Conservation (phyloP, 2,888 invertebrate genomes). For the Diogma glabrata region DNA sequence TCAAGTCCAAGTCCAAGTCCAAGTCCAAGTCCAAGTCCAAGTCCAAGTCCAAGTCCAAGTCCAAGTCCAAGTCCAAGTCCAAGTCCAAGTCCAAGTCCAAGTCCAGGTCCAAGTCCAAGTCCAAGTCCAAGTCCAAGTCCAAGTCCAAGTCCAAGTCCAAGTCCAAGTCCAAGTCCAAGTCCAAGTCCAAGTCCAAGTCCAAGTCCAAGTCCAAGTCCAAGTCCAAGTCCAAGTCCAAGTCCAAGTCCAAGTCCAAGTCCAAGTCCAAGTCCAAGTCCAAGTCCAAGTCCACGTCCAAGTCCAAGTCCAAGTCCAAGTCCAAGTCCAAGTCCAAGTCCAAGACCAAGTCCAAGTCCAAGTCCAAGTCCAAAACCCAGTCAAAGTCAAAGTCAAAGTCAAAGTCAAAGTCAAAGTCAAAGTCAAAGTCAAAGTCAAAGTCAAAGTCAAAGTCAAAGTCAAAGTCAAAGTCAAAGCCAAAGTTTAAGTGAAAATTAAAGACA, state of each 20-base stretch:
- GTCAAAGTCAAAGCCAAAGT: background rate
- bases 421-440: background rate
- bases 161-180: background rate
- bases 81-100: background rate
- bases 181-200: background rate
- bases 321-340: background rate
- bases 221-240: background rate
- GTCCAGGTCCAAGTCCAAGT: background rate
- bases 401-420: background rate
- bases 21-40: background rate
- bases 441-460: background rate
- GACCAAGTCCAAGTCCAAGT: background rate
- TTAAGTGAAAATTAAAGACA: background rate
- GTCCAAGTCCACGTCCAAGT: background rate
- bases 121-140: background rate
- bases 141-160: background rate
- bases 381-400: background rate
- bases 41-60: background rate
- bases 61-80: background rate
- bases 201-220: background rate
- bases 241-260: background rate
- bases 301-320: background rate
- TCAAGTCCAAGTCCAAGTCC: background rate
- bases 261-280: background rate
- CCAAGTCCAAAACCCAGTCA: background rate